Evolutionary conservation across 2,888 invertebrate genomes (phyloP), one percentile per base, ranked within the genome.

Genomic region (Ferdinandea cuprea): DNA sequence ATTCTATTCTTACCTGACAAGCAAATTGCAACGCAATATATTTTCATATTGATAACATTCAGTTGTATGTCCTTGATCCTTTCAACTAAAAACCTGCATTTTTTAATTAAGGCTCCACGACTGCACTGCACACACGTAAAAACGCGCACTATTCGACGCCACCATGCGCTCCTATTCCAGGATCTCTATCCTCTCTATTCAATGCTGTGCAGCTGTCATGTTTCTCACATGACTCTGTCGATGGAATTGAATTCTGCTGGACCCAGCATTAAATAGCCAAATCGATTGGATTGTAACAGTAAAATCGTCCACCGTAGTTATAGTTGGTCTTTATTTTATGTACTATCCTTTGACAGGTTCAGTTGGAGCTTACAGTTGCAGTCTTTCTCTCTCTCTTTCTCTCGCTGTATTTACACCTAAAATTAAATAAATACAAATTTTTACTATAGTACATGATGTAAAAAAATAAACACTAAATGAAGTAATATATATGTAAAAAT

Each of bases 31-130:
- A 86, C 78, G 85, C 86, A 87, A 87, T 87, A 87, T 86, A 86
- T 87, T 87, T 86, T 88, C 88, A 88, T 88, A 86, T 88, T 88
- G 88, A 87, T 86, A 86, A 86, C 87, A 87, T 87, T 87, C 87
- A 87, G 85, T 85, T 81, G 72, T 86, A 84, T 86, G 81, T 86
- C 86, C 86, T 54, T 86, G 80, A 85, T 85, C 85, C 85, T 84
- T 85, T 87, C 86, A 87, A 87, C 86, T 86, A 85, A 83, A 86
- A 86, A 86, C 85, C 85, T 85, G 73, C 78, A 83, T 83, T 83
- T 81, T 83, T 52, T 44, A 71, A 59, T 81, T 59, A 65, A 66
- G 44, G 25, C 50, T 72, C 65, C 50, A 30, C 40, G 61, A 35
- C 40, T 46, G 15, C 50, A 21, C 35, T 13, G 15, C 32, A 17